Evolutionary conservation across 2,113 vertebrate genomes (phyloP).

Genomic region (Chauna torquata): DNA sequence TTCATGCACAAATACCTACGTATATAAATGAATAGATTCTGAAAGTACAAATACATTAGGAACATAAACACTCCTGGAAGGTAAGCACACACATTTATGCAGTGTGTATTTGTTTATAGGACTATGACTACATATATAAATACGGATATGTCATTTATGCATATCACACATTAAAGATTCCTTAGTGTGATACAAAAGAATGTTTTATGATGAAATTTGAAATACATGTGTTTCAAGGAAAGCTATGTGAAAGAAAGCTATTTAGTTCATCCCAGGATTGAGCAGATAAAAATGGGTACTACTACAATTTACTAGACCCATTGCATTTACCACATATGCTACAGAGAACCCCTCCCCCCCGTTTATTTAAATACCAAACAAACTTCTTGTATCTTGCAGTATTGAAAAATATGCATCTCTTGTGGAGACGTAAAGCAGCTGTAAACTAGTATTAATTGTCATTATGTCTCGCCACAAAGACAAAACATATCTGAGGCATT

Average conservation of each 20-base stretch:
- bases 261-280: background rate
- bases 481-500: background rate
- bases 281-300: background rate
- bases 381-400: background rate
- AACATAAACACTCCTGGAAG: background rate
- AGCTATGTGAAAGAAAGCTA: background rate
- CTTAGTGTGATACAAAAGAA: background rate
- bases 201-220: constrained; percentile 5
- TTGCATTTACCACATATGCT: background rate
- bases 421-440: background rate
- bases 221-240: background rate
- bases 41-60: background rate
- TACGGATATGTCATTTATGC: background rate
- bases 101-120: background rate
- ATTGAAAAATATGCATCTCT: background rate
- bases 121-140: constrained; percentile 16
- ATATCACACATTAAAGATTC: background rate
- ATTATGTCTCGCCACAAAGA: background rate
- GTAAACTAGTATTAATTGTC: background rate
- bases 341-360: background rate
- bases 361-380: constrained; percentile 12
- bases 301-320: background rate
- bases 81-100: background rate
- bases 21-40: background rate
- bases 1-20: background rate